Base-by-base conservation (phyloP, 1,140 invertebrate species). In the Leptinotarsa undecemlineata region DNA sequence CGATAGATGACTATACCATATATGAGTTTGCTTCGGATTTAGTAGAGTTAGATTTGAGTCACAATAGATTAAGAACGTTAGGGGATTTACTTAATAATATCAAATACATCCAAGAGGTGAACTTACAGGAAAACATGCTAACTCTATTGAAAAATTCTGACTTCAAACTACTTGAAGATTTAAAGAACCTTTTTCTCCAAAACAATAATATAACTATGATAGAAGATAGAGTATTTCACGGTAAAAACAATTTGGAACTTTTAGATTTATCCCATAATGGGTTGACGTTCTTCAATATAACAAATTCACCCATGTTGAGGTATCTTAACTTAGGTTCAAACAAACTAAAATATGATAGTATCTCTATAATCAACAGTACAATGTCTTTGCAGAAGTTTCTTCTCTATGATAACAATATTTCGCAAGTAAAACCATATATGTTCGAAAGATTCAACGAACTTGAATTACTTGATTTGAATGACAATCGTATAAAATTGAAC, bases 211-310 rank as follows among this genome's bases (percentile, higher is more conserved):
- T 79, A 17, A 70, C 20, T n/a, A 48, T 19, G 20, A 69, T 79
- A 26, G 74, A 79, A n/a, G n/a, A 23, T n/a, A 62, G 17, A 68
- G 47, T 75, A 20, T 78, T 80, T 48, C 21, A 19, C 0, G 74
- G 75, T 15, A 73, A 78, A 68, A 17, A 33, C 15, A 57, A 68
- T 60, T 70, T 81, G 21, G 71, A 60, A 68, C 5, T 73, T 17
- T 57, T 81, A 48, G 74, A 82, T 73, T 76, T 82, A 61, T 77
- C 76, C 13, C n/a, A 74, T 48, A 82, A 82, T 69, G 26, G 48
- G 11, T 64, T 81, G 23, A 71, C 14, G 6, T 13, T 26, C 5
- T 21, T 80, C 15, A 26, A 20, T 26, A 71, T 78, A 20, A 57
- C 72, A 15, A 60, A 76, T 63, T 68, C 76, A 4, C 19, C 76